Base-by-base conservation (phyloP, 64 coral and sea anemone genomes). In the Montipora sp. region DNA sequence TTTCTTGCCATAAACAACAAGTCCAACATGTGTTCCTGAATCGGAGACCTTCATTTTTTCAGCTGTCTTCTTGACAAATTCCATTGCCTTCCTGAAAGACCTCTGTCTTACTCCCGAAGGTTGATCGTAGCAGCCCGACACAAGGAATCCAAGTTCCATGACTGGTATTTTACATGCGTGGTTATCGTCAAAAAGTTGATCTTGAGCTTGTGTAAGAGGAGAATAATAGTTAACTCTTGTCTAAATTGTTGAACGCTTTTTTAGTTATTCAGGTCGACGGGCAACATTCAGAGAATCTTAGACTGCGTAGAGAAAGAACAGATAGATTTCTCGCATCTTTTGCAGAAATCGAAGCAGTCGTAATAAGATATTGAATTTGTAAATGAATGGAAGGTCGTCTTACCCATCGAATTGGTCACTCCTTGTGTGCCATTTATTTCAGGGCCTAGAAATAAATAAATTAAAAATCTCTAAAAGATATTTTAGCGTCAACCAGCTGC, bases 1-100 rank as follows among this genome's bases (percentile, higher is more conserved):
- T n/a, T 92, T 47, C 58, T 83, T 92, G 10, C 90, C 90, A 59
- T 92, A 92, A 8, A 83, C 81, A 8, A 92, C 51, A 8, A 92
- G 65, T 60, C 90, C 90, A 63, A 92, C 48, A 8, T 92, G 90
- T 2, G 79, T 77, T 10, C 90, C 90, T 20, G 53, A 75, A 23
- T 83, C 69, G 20, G 90, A 84, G 15, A 92, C 21, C 69, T 92
- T 83, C 0, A 84, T 51, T 8, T 80, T 18, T n/a, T 84, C 51
- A 21, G 90, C 79, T 18, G 81, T 81, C 8, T 73, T 22, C 9
- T 77, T 48, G 4, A 84, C 90, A 77, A 92, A 92, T 7, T 84
- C 6, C 8, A 83, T 12, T 22, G 90, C 80, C 15, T 92, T 83
- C 22, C 68, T 55, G 43, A 84, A 92, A 3, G 51, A 55, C 23